Evolutionary conservation across 2,888 invertebrate genomes (phyloP), one percentile per base, ranked within the genome.

Genomic region (Ochropacha duplaris): DNA sequence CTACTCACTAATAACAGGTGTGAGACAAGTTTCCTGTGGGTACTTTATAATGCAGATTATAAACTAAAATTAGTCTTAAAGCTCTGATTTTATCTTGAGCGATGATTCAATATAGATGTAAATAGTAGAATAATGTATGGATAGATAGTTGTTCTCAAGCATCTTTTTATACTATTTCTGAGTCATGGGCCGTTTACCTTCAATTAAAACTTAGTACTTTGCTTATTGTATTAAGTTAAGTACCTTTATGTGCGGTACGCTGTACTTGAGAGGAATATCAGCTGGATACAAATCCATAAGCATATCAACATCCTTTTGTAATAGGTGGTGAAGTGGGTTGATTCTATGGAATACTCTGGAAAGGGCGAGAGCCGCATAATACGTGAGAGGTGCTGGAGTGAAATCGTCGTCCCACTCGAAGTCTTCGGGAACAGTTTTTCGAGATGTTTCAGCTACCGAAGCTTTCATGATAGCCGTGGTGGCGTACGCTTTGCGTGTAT

Each of bases 231-330:
- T 31, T 34, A 36, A 44, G n/a, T 55, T 57, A 54, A 36, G 36
- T 74, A 94, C 94, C 78, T 88, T 86, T 44, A 95, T 94, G 16
- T 87, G 68, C 2, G 93, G 94, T 4, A 95, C 93, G 49, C 93
- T 92, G 58, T 90, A 79, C 60, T 93, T 93, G 44, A 95, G 84
- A 1, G 94, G 94, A 58, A 95, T 90, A 75, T 94, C 89, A 2
- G 92, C 89, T 1, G 95, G 94, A 64, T 94, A 88, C 58, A 94
- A 83, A 83, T 95, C 95, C 79, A 95, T 89, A 1, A 96, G 82
- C 57, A 92, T 85, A 67, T 94, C 93, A 34, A 92, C 79, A 71
- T 95, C 95, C 61, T 91, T 91, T 66, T 93, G 93, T 12, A 95
- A 90, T 36, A 95, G 83, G 57, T 81, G 84, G 14, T 93, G 76